Percentiles rank a stretch among this genome's conserved stretches.
phyloP scores from a whole-genome alignment of 2,888 invertebrate species.

The Steinernema carpocapsae region DNA sequence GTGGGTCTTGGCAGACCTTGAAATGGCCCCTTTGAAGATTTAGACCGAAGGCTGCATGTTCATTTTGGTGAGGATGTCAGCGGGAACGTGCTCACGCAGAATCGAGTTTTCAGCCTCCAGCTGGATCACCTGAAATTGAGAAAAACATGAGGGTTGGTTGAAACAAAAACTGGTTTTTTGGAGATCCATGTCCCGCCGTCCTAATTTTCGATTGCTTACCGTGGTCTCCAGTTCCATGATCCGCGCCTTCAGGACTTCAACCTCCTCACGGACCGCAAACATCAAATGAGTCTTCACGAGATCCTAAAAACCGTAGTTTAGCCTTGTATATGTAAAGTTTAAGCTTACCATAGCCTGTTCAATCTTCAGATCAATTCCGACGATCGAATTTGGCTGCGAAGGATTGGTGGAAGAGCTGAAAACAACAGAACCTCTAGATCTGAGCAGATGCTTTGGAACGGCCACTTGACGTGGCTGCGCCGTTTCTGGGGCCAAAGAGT shows the following conservation, averaged over 20 bases:
- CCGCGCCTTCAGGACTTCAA: slow-evolving; percentile 46
- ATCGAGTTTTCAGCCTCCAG: slow-evolving; percentile 87
- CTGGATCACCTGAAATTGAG: slow-evolving; percentile 72
- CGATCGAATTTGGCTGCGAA: neutral
- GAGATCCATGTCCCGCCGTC: neutral
- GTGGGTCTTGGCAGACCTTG: too few species aligned
- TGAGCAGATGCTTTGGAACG: slow-evolving; percentile 1
- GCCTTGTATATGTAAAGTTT: neutral
- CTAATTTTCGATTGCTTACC: slow-evolving; percentile 37
- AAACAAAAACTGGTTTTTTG: too few species aligned
- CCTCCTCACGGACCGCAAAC: slow-evolving; percentile 58
- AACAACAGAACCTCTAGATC: slow-evolving; percentile 47
- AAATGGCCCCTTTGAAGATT: neutral
- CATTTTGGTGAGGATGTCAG: slow-evolving; percentile 82
- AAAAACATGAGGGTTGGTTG: too few species aligned
- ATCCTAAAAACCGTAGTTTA: slow-evolving; percentile 42
- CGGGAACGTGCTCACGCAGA: slow-evolving; percentile 84
- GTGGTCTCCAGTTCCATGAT: slow-evolving; percentile 52
- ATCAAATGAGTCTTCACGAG: slow-evolving; percentile 56
- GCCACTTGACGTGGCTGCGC: slow-evolving; percentile 37
- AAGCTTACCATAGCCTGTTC: slow-evolving; percentile 55
- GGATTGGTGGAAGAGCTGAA: slow-evolving; percentile 43
- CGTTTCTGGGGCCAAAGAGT: slow-evolving; percentile 43
- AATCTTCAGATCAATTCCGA: slow-evolving; percentile 45
- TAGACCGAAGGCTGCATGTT: slow-evolving; percentile 24